Base-by-base conservation (phyloP, 2,797 vertebrate species). In the Thripadectes ignobilis region DNA sequence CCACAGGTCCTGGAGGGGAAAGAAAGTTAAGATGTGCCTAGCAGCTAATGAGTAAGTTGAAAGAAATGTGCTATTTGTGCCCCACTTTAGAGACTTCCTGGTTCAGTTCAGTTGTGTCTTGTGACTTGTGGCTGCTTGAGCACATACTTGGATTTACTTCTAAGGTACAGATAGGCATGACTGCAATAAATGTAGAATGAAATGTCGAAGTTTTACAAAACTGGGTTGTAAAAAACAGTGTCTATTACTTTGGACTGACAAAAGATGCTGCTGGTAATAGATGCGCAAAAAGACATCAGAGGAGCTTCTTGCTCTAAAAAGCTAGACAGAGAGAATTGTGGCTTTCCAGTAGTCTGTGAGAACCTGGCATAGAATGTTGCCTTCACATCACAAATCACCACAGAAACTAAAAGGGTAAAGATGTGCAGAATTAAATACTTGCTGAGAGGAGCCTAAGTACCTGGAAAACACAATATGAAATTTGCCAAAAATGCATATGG, bases 401-500 rank as follows among this genome's bases (percentile, higher is more conserved):
- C 76, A 71, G 91, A 92, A 88, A 76, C 77, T 86, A 86, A 92
- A 91, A 93, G 79, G 67, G 29, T 83, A 65, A 85, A 80, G 67
- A 86, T 46, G 73, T 59, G 30, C 34, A 55, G 76, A 81, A 88
- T 94, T 81, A 91, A 93, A 93, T 81, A 69, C 93, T 92, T 94
- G 88, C 95, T 92, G 92, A 84, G 89, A 92, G 46, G 27, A 90
- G n/a, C 3, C 5, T 52, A 76, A 84, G 52, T 55, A 81, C 66
- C 48, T 84, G 55, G 73, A 91, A 93, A 90, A 93, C 39, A 26
- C 36, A 59, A 2, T 27, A 23, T 63, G 39, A 45, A 89, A 81
- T 73, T 73, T 84, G 94, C 85, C 91, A 85, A 12, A 88, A n/a
- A 72, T 66, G 7, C 76, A 84, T 88, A 65, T 55, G 73, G 39